These are phyloP conservation scores for Amphipoea oculea DNA, from an alignment of 2,888 invertebrate genomes.

Conservation along the genomic window DNA sequence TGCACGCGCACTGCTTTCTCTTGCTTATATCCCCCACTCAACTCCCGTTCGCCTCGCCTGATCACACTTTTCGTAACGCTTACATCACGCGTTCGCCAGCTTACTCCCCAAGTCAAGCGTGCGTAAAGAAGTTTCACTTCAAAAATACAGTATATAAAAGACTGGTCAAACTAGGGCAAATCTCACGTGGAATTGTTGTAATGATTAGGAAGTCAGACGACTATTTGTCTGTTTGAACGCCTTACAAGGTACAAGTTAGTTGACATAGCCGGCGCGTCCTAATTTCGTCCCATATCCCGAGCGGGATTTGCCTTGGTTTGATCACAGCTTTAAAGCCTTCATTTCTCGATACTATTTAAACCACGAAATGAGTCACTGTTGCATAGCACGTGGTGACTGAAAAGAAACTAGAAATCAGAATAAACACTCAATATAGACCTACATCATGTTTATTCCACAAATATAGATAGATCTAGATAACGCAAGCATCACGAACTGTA, in stretches of 20 bases:
- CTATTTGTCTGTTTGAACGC: neutral
- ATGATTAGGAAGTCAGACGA: neutral
- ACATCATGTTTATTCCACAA: too few relatives aligned
- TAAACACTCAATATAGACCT: neutral
- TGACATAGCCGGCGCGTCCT: neutral
- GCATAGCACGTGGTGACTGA: neutral
- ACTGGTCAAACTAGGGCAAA: too few relatives aligned
- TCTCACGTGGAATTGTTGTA: too few relatives aligned
- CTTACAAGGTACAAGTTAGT: neutral
- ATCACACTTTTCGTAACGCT: too few relatives aligned
- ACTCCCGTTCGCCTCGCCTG: too few relatives aligned
- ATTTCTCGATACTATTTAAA: neutral
- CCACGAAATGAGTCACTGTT: neutral
- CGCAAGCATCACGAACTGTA: too few relatives aligned
- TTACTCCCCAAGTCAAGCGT: too few relatives aligned
- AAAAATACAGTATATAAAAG: neutral
- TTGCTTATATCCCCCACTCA: too few relatives aligned
- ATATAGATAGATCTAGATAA: too few relatives aligned
- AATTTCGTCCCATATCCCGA: neutral
- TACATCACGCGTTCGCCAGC: too few relatives aligned
- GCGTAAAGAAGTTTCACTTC: too few relatives aligned
- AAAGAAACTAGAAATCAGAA: neutral
- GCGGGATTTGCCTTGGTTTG: neutral
- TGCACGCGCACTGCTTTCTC: too few relatives aligned
- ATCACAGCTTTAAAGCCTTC: neutral